Conservation (phyloP, 2,888 invertebrate species). For the Argyra leucocephala region DNA sequence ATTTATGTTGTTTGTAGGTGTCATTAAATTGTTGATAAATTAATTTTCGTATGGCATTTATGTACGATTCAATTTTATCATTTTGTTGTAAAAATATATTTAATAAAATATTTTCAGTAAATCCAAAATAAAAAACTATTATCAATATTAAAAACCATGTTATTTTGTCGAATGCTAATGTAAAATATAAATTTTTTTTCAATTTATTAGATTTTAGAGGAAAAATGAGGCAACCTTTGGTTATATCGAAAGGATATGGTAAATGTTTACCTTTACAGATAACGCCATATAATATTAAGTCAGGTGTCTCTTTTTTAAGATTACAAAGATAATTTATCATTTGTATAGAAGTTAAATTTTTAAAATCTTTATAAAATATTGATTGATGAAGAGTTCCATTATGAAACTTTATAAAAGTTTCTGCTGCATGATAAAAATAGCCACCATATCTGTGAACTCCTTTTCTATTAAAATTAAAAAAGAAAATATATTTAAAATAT, state of each 20-base stretch:
- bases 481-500: no score
- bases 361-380: no score
- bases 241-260: neutral
- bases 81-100: neutral
- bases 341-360: no score
- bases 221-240: neutral
- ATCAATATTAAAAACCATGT: neutral
- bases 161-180: neutral
- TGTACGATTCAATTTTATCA: neutral
- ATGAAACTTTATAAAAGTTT: no score
- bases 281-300: neutral
- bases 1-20: neutral
- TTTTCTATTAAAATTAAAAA: no score
- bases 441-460: no score
- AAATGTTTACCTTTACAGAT: neutral
- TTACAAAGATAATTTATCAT: no score
- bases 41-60: neutral
- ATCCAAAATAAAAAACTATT: neutral
- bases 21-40: neutral
- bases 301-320: neutral
- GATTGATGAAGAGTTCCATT: no score
- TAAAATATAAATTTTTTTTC: neutral
- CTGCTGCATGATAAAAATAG: no score
- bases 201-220: neutral
- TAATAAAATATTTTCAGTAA: neutral